Evolutionary conservation across 2,888 invertebrate genomes (phyloP).

Genomic region (Boloria euphrosyne): DNA sequence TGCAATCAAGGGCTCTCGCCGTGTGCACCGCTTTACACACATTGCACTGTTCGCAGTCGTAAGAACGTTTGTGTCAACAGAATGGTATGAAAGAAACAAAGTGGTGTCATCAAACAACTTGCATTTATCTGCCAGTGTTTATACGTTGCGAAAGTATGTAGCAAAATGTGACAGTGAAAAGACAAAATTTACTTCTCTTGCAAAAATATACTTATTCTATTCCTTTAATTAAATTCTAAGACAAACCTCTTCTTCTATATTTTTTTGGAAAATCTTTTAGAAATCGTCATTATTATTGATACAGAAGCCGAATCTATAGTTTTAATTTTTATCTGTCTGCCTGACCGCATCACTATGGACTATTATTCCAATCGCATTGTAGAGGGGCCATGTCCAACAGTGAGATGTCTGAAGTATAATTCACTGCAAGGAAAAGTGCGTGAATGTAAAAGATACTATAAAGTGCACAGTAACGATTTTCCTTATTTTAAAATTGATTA

Average conservation of each 20-base stretch:
- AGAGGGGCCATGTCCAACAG: too few species aligned
- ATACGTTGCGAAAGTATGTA: not conserved
- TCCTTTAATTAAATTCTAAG: too few species aligned
- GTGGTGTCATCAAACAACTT: constrained; percentile 19
- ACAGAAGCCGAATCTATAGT: too few species aligned
- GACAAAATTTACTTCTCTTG: too few species aligned
- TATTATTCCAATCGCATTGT: too few species aligned
- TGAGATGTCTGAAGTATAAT: too few species aligned
- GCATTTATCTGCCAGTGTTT: not conserved
- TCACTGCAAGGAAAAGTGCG: not conserved
- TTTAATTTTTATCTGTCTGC: too few species aligned
- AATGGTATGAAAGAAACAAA: constrained; percentile 23
- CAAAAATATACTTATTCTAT: too few species aligned
- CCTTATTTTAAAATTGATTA: constrained; percentile 66
- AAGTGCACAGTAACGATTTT: constrained; percentile 35
- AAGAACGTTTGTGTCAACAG: constrained; percentile 27
- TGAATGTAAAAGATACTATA: not conserved
- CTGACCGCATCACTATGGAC: too few species aligned
- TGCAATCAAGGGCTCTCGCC: constrained; percentile 26
- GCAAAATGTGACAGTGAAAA: not conserved
- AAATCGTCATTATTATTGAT: too few species aligned
- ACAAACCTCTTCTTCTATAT: too few species aligned
- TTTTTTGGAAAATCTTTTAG: too few species aligned
- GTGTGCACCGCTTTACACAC: constrained; percentile 22
- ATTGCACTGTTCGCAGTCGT: constrained; percentile 25